These are phyloP conservation scores for Sciurus niger DNA, from an alignment of 2,113 vertebrate species.

Conservation along the genomic window DNA sequence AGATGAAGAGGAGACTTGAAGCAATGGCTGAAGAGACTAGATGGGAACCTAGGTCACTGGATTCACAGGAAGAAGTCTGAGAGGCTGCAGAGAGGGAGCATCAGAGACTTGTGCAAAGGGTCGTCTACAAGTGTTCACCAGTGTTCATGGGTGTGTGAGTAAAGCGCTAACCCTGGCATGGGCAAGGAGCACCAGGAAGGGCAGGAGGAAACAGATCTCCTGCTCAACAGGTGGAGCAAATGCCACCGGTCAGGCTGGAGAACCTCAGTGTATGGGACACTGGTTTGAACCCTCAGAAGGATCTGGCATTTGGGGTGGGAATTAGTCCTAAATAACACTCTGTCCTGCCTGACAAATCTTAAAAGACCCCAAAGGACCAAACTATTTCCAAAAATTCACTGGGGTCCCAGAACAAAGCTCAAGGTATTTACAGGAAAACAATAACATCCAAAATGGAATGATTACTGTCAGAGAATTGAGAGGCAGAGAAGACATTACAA, in stretches of 20 bases:
- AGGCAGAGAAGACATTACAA: background rate
- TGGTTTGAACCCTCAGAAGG: fast-evolving
- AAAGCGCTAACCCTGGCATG: background rate
- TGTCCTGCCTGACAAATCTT: background rate
- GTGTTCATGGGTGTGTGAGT: fast-evolving
- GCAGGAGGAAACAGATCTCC: background rate
- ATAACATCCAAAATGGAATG: background rate
- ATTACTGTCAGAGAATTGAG: background rate
- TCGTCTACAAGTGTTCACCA: background rate
- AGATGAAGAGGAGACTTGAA: background rate
- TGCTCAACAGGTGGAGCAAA: fast-evolving
- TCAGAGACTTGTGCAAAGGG: too few relatives aligned
- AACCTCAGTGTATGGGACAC: background rate
- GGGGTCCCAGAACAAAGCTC: background rate
- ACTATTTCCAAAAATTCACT: background rate
- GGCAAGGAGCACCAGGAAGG: background rate
- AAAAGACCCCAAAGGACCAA: background rate
- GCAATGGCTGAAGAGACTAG: background rate
- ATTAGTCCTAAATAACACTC: background rate
- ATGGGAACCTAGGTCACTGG: background rate
- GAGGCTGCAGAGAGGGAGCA: background rate
- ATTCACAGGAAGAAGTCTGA: background rate
- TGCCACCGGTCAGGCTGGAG: background rate
- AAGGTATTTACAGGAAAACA: background rate
- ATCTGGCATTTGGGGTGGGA: background rate